Percentiles rank a stretch among this genome's conserved stretches.
Conservation (phyloP, 2,797 vertebrate species). For the Triplophysa yarkandensis region DNA sequence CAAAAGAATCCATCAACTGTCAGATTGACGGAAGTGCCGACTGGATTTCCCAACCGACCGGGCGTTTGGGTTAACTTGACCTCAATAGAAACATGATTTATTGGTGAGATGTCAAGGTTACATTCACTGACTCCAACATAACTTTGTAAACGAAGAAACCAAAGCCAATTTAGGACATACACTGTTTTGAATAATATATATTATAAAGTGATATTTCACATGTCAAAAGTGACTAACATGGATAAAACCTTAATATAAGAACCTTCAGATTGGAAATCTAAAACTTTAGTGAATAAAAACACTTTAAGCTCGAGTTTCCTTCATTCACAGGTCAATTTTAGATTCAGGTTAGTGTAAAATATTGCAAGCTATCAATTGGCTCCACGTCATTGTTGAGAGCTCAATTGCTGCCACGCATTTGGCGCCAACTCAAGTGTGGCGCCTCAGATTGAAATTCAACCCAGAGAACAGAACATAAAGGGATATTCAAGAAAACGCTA, state of each 20-base stretch:
- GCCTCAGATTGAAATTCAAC: not conserved
- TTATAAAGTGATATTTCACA: no score
- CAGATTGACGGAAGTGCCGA: slow-evolving; percentile 54
- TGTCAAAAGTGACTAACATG: no score
- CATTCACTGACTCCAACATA: slow-evolving; percentile 6
- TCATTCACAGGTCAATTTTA: not conserved
- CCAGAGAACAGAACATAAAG: not conserved
- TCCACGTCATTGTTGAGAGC: not conserved
- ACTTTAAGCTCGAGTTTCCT: no score
- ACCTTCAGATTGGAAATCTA: no score
- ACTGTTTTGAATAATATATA: not conserved
- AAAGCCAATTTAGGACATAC: not conserved
- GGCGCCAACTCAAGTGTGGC: not conserved
- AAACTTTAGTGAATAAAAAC: no score
- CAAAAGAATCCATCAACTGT: slow-evolving; percentile 71
- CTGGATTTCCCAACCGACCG: slow-evolving; percentile 70
- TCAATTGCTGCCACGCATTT: not conserved
- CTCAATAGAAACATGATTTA: slow-evolving; percentile 63
- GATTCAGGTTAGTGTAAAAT: not conserved
- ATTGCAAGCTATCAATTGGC: not conserved
- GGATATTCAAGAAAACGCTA: not conserved
- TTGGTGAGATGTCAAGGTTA: slow-evolving; percentile 62
- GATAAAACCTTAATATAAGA: no score
- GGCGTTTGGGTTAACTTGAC: slow-evolving; percentile 63
- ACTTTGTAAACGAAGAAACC: not conserved